Evolutionary conservation across 2,797 vertebrate genomes (phyloP).

Genomic region (Eremophila alpestris): DNA sequence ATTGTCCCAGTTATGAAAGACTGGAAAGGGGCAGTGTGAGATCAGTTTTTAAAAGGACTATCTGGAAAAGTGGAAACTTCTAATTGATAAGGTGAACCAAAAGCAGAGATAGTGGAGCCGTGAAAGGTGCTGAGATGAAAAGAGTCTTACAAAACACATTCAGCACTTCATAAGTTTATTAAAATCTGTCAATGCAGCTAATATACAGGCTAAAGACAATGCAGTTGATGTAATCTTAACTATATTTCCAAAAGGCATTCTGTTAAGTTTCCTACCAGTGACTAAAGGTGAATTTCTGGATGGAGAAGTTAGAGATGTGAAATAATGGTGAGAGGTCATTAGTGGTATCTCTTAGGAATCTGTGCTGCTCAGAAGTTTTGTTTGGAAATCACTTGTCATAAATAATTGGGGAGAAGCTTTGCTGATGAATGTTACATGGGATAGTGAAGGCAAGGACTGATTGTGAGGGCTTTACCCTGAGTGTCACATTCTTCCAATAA

Average conservation of each 20-base stretch:
- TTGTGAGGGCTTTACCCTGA: background rate
- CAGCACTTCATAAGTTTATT: background rate
- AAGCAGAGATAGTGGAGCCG: background rate
- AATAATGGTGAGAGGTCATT: background rate
- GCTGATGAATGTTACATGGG: background rate
- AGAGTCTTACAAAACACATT: background rate
- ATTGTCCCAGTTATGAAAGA: background rate
- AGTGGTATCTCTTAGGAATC: background rate
- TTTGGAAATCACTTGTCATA: background rate
- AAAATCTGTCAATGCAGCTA: background rate
- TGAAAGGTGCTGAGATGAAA: background rate
- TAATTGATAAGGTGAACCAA: background rate
- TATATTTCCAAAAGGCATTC: background rate
- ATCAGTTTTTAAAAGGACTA: background rate
- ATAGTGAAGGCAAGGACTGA: background rate
- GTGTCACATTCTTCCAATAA: background rate
- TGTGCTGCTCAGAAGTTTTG: background rate
- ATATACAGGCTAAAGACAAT: background rate
- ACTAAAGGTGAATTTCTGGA: background rate
- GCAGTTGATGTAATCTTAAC: background rate
- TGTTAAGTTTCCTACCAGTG: background rate
- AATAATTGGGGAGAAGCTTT: background rate
- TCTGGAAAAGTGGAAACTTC: background rate
- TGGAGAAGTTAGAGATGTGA: background rate
- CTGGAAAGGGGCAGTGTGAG: background rate